Conservation (phyloP, 2,797 vertebrate genomes). For the Mastacembelus armatus region DNA sequence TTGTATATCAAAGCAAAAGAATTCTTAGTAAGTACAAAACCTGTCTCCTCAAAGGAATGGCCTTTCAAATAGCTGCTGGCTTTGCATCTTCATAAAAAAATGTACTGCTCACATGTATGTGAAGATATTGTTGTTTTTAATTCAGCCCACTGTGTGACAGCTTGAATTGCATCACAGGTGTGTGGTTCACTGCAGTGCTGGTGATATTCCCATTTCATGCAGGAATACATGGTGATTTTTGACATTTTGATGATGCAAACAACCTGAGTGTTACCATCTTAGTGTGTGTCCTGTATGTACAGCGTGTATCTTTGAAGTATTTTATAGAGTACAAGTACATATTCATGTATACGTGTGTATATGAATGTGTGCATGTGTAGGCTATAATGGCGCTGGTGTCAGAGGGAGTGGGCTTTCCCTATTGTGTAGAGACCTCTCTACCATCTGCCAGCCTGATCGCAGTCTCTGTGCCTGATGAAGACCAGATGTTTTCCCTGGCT, state of each 20-base stretch:
- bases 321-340: background rate
- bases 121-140: too few relatives aligned
- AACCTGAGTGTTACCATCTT: background rate
- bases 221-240: background rate
- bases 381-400: slow-evolving; percentile 55
- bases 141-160: too few relatives aligned
- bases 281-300: background rate
- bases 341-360: background rate
- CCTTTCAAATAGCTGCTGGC: too few relatives aligned
- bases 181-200: background rate
- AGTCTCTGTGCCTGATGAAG: slow-evolving; percentile 79
- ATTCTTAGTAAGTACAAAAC: too few relatives aligned
- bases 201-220: background rate
- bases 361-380: slow-evolving; percentile 5
- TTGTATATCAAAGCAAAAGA: too few relatives aligned
- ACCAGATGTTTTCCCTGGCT: slow-evolving; percentile 84
- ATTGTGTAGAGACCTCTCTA: slow-evolving; percentile 80
- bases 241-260: background rate
- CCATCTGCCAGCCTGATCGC: slow-evolving; percentile 80
- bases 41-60: too few relatives aligned
- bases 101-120: too few relatives aligned
- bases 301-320: background rate
- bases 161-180: too few relatives aligned
- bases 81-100: too few relatives aligned
- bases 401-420: slow-evolving; percentile 67